These are phyloP conservation scores for Microtus richardsoni DNA, from an alignment of 2,113 vertebrate genomes.

Conservation along the genomic window DNA sequence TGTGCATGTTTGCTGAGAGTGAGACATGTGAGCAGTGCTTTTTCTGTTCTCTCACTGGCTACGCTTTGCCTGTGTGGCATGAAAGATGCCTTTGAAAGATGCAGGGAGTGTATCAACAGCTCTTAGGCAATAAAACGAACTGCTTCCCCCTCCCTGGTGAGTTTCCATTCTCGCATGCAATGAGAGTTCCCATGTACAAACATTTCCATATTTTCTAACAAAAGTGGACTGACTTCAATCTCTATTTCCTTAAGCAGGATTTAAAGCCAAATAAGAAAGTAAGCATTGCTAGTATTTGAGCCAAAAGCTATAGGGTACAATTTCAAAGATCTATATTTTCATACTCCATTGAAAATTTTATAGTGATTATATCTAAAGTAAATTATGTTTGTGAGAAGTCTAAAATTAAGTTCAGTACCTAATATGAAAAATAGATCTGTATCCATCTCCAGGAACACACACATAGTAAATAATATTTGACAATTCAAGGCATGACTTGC, in stretches of 20 bases:
- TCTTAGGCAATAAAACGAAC: conserved; percentile 66
- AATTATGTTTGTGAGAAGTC: not conserved
- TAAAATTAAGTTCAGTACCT: not conserved
- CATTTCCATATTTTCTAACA: conserved; percentile 68
- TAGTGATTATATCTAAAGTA: not conserved
- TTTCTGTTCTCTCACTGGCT: conserved; percentile 58
- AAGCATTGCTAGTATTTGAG: conserved; percentile 21
- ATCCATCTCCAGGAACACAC: not conserved
- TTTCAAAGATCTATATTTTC: conserved; percentile 7
- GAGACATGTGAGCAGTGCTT: conserved; percentile 59
- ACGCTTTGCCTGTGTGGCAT: conserved; percentile 55
- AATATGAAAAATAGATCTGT: not conserved
- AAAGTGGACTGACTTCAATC: conserved; percentile 63
- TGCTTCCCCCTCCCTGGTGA: not conserved
- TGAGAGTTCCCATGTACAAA: conserved; percentile 58
- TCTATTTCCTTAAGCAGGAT: conserved; percentile 62
- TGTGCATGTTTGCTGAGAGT: conserved; percentile 70
- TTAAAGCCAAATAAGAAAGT: conserved; percentile 38
- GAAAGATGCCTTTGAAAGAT: conserved; percentile 75
- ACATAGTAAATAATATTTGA: not conserved
- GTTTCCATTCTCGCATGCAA: conserved; percentile 59
- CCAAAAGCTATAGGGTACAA: not conserved
- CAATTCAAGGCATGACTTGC: conserved; percentile 10
- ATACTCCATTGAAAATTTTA: not conserved
- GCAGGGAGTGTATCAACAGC: conserved; percentile 53